Conservation (phyloP, 2,888 invertebrate genomes). For the Panopea generosa region DNA sequence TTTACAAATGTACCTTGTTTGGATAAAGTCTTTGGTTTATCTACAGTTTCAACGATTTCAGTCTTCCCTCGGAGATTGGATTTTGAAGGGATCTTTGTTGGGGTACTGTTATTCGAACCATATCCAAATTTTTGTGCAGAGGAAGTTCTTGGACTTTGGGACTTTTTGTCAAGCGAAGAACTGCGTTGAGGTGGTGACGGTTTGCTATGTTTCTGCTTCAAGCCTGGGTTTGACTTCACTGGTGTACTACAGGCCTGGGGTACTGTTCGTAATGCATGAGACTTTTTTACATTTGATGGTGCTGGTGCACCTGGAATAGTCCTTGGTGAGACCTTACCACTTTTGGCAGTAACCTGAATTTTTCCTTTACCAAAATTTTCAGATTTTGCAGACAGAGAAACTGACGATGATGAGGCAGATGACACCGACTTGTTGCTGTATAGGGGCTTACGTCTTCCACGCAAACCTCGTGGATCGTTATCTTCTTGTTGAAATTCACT, state of each 20-base stretch:
- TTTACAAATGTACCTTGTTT: constrained; percentile 97
- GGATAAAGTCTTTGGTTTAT: constrained; percentile 85
- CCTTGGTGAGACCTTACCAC: constrained; percentile 30
- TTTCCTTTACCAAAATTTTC: constrained; percentile 21
- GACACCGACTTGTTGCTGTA: constrained; percentile 63
- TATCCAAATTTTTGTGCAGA: constrained; percentile 16
- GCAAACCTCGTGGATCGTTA: constrained; percentile 57
- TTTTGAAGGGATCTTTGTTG: constrained; percentile 23
- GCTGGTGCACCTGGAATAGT: constrained; percentile 28
- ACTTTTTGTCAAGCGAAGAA: constrained; percentile 44
- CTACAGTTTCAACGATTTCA: constrained; percentile 32
- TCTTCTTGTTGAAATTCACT: constrained; percentile 31
- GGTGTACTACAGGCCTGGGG: constrained; percentile 68
- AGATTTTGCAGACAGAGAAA: constrained; percentile 25
- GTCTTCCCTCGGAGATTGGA: constrained; percentile 20
- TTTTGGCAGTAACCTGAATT: constrained; percentile 5
- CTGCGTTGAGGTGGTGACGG: constrained; percentile 51
- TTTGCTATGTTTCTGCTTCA: constrained; percentile 60
- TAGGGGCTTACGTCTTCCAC: constrained; percentile 76
- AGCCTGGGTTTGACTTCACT: constrained; percentile 65
- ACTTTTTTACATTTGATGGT: constrained; percentile 26
- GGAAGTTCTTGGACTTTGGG: constrained; percentile 13
- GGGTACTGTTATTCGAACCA: constrained; percentile 1
- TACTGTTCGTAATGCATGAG: constrained; percentile 58
- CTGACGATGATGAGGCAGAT: constrained; percentile 27